Base-by-base conservation (phyloP, 92 coral and sea anemone species). In the Heteractis magnifica region DNA sequence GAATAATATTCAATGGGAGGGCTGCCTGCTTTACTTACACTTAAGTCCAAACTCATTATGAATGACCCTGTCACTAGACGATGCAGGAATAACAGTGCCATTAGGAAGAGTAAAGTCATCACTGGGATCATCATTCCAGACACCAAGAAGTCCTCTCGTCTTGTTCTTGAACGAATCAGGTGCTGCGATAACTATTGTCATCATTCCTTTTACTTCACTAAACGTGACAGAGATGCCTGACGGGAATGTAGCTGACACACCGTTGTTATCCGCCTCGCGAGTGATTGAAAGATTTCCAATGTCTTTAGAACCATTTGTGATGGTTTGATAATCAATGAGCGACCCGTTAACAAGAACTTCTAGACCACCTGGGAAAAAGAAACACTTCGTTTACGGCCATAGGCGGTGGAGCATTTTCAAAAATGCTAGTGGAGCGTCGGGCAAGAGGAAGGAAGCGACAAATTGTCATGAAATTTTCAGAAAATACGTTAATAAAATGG, bases 131-230 rank as follows among this genome's bases (percentile, higher is more conserved):
- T 81, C 95, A 59, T 89, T 87, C 86, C 86, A 90, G 10, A 90
- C 86, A 21, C 93, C 93, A 72, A 90, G 80, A 53, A 90, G 86
- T 10, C 93, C 93, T 73, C 60, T 90, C 64, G 91, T 90, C 56
- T 20, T 59, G 77, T 87, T 87, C 74, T 77, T 81, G 71, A 34
- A 90, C 71, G 62, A 65, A 0, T 84, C 86, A 13, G 81, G 81
- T 1, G 80, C 72, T n/a, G 89, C 64, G 8, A 87, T 71, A 0
- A 84, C 88, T 7, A 90, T 87, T 51, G 88, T 72, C 83, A 90
- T 60, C 93, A 90, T 90, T 21, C 74, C 81, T 18, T 81, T 84
- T 10, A 53, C 85, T 72, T 82, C 82, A n/a, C 91, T 78, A 56
- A 87, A 84, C 12, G 72, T 56, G 10, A 87, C 82, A 0, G 86